Conservation (phyloP, 2,888 invertebrate genomes). For the Tetragnatha montana region DNA sequence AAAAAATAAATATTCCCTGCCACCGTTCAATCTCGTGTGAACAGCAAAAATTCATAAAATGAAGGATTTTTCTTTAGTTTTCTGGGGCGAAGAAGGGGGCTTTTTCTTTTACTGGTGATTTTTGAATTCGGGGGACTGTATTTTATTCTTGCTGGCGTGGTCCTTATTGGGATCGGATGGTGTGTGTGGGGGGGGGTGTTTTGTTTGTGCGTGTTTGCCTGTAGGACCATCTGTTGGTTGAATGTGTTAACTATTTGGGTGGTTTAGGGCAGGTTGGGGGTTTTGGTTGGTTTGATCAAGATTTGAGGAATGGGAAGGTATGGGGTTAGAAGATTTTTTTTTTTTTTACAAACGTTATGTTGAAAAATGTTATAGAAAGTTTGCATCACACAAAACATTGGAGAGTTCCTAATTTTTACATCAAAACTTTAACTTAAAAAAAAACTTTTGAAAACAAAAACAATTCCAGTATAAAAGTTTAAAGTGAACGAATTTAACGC, state of each 20-base stretch:
- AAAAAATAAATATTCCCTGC: constrained; percentile 29
- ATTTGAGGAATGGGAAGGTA: too few relatives aligned
- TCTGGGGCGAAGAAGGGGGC: neutral
- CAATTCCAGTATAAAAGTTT: too few relatives aligned
- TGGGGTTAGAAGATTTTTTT: too few relatives aligned
- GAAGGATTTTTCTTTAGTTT: neutral
- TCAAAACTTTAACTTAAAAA: too few relatives aligned
- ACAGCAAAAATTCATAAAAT: constrained; percentile 41
- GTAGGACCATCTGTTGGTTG: neutral
- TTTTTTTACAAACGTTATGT: too few relatives aligned
- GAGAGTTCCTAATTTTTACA: too few relatives aligned
- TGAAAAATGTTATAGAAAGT: too few relatives aligned
- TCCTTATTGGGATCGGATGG: neutral
- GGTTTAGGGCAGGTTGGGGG: neutral
- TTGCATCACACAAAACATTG: too few relatives aligned
- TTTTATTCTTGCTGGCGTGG: neutral
- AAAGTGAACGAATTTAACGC: too few relatives aligned
- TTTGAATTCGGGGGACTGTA: constrained; percentile 8
- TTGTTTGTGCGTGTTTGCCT: neutral
- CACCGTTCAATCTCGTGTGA: constrained; percentile 17
- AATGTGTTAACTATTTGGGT: neutral
- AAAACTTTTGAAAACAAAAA: too few relatives aligned
- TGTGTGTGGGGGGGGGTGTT: neutral
- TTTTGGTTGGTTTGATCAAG: too few relatives aligned
- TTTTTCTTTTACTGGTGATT: constrained; percentile 8